Conservation (phyloP, 2,113 vertebrate genomes). For the Crotalus horridus region DNA sequence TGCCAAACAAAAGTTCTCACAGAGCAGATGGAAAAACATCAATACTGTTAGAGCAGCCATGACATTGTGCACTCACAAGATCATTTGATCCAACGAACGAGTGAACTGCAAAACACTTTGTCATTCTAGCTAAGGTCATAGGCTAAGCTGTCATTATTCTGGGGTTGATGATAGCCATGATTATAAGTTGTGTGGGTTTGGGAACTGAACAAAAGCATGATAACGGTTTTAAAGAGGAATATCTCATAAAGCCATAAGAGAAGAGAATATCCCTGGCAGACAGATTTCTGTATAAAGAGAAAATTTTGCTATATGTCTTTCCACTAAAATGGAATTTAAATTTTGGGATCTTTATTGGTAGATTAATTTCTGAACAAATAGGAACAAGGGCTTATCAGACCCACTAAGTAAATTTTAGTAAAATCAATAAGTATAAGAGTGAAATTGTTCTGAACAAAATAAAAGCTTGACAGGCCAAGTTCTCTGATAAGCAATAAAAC, state of each 20-base stretch:
- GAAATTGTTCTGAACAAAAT: not conserved
- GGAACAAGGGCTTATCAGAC: not conserved
- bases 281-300: not conserved
- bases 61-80: not conserved
- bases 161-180: not conserved
- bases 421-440: not conserved
- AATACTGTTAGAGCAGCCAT: not conserved
- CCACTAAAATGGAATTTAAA: not conserved
- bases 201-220: not conserved
- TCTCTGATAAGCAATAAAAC: not conserved
- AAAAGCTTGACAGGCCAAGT: not conserved
- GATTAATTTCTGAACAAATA: not conserved
- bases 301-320: not conserved
- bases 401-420: not conserved
- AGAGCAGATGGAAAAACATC: not conserved
- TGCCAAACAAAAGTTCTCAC: not conserved
- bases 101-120: not conserved
- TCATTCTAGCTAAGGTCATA: not conserved
- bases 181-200: not conserved
- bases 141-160: not conserved
- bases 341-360: not conserved
- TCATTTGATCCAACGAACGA: not conserved
- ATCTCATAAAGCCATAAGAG: not conserved
- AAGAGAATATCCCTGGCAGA: not conserved
- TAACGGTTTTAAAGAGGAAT: not conserved